phyloP scores from a whole-genome alignment of 2,888 invertebrate genomes.

The Brassicogethes aeneus region DNA sequence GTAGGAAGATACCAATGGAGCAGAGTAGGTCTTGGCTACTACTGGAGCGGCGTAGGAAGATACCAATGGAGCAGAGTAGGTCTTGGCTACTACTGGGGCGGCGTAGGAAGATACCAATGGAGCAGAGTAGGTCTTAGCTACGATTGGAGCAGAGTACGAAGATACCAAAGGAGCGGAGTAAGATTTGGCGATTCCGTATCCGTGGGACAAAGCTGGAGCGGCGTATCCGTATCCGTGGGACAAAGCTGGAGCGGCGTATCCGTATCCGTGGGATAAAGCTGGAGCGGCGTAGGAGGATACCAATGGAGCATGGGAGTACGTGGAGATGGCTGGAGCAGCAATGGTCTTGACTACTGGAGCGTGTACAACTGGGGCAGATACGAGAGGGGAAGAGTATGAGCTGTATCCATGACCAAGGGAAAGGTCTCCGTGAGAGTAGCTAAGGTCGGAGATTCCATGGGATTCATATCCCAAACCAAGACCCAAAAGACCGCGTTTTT shows the following conservation, averaged over 20 bases:
- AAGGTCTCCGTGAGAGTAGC: neutral
- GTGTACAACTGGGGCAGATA: slow-evolving; percentile 3
- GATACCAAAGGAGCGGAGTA: slow-evolving; percentile 15
- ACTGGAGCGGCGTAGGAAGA: too few species aligned
- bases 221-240: too few species aligned
- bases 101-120: slow-evolving; percentile 13
- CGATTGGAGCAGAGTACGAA: slow-evolving; percentile 6
- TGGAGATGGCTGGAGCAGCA: slow-evolving; percentile 5
- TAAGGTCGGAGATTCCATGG: too few species aligned
- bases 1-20: slow-evolving; percentile 14
- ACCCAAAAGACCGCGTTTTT: slow-evolving; percentile 24
- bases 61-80: too few species aligned
- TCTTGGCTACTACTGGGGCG: slow-evolving; percentile 1
- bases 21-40: slow-evolving; percentile 4
- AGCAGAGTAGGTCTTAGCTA: slow-evolving; percentile 7
- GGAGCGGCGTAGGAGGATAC: slow-evolving; percentile 8
- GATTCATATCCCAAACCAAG: slow-evolving; percentile 17
- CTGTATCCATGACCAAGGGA: neutral
- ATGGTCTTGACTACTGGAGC: slow-evolving; percentile 6
- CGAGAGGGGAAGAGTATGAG: slow-evolving; percentile 6
- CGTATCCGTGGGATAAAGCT: too few species aligned
- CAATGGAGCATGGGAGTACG: slow-evolving; percentile 14
- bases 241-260: slow-evolving; percentile 1
- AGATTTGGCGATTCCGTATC: neutral
- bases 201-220: too few species aligned